Evolutionary conservation across 2,888 invertebrate species (phyloP).

Genomic region (Caenorhabditis sp.): DNA sequence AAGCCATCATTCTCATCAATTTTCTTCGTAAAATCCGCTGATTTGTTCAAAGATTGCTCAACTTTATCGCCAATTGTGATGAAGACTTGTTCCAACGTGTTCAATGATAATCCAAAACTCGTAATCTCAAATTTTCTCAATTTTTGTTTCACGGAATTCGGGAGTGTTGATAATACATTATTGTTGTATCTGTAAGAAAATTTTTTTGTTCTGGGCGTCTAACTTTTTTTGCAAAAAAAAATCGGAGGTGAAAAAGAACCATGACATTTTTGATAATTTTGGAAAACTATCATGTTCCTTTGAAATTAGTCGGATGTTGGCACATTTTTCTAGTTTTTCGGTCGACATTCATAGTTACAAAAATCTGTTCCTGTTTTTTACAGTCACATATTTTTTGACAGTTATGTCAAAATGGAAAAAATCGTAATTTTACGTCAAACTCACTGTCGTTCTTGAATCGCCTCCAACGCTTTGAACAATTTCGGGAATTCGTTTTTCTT

Average conservation of each 20-base stretch:
- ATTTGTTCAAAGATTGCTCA: constrained; percentile 11
- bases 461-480: constrained; percentile 29
- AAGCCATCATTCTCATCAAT: no score
- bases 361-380: no score
- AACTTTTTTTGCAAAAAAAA: no score
- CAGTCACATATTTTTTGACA: no score
- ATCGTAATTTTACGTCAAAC: neutral
- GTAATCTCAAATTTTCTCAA: constrained; percentile 16
- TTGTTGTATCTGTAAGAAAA: constrained; percentile 25
- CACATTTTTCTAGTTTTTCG: no score
- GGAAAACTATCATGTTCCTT: no score
- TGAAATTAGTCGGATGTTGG: no score
- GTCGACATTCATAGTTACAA: no score
- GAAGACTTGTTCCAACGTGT: constrained; percentile 59
- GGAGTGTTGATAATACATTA: constrained; percentile 3
- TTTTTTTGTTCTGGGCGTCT: neutral
- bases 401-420: no score
- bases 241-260: no score
- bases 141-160: constrained; percentile 18
- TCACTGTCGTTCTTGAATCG: constrained; percentile 26
- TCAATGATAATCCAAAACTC: constrained; percentile 58
- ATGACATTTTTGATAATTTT: no score
- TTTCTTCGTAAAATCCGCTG: neutral
- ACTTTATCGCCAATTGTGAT: constrained; percentile 33
- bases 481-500: constrained; percentile 17